Evolutionary conservation across 1,140 invertebrate species (phyloP).

Genomic region (Streblospio benedicti): DNA sequence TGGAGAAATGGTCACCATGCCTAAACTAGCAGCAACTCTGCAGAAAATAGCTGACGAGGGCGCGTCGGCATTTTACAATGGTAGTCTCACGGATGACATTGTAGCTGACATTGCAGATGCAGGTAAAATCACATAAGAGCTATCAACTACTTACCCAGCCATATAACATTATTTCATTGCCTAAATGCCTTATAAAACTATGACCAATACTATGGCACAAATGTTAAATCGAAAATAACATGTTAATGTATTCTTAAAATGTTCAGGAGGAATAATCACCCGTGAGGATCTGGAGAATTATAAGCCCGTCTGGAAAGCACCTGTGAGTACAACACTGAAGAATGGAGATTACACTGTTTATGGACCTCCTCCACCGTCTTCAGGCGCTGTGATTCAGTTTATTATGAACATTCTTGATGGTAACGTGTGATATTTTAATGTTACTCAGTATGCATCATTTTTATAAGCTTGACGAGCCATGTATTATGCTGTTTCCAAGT

Average conservation of each 20-base stretch:
- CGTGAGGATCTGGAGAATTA: not conserved
- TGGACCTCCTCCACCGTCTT: not conserved
- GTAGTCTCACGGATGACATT: not conserved
- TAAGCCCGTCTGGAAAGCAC: not conserved
- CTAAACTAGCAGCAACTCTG: not conserved
- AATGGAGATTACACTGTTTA: not conserved
- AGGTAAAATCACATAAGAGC: no score
- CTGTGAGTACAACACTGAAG: not conserved
- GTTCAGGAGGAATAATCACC: conserved; percentile 1
- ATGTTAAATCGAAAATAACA: no score
- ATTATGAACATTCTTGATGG: not conserved
- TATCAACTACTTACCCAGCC: no score
- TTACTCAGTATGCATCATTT: no score
- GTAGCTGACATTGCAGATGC: not conserved
- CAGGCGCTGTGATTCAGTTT: not conserved
- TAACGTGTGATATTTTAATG: no score
- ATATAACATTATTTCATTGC: no score
- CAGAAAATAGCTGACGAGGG: not conserved
- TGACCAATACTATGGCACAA: no score
- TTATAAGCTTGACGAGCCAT: no score
- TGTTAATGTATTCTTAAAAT: no score
- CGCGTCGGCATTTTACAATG: not conserved
- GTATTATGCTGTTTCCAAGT: no score
- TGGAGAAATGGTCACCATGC: not conserved
- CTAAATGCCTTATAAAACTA: no score